Conservation (phyloP, 2,113 vertebrate species). For the Indicator indicator region DNA sequence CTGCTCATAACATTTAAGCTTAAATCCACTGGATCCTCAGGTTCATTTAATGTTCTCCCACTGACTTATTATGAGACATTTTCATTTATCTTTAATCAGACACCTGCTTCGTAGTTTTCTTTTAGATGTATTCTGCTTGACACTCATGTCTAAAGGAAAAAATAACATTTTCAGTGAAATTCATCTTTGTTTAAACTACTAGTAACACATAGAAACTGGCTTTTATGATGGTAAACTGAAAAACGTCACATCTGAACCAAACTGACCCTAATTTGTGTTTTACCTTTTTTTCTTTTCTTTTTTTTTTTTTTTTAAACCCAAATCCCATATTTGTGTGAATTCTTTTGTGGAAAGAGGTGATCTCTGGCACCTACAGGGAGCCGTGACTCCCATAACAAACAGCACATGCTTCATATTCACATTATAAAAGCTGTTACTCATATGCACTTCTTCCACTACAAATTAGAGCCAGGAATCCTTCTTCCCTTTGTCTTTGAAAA, state of each 20-base stretch:
- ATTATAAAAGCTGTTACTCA: neutral
- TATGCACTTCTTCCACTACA: neutral
- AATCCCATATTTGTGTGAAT: neutral
- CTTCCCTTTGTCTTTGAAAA: neutral
- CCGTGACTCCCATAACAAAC: neutral
- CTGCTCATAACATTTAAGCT: neutral
- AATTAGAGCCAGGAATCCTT: neutral
- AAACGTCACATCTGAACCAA: neutral
- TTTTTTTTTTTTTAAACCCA: neutral
- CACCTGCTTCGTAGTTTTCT: neutral
- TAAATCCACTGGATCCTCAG: neutral
- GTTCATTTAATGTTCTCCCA: neutral
- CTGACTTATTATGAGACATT: neutral
- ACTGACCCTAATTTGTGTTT: neutral
- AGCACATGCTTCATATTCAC: neutral
- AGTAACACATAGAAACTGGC: neutral
- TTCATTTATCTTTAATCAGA: constrained; percentile 11
- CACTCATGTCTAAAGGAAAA: neutral
- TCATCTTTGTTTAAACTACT: neutral
- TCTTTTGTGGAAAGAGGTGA: neutral
- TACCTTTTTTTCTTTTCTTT: too few species aligned
- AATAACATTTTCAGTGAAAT: constrained; percentile 3
- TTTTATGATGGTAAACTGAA: neutral
- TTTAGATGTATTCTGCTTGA: neutral
- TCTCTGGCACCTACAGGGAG: neutral